Base-by-base conservation (phyloP, 2,888 invertebrate genomes). In the Oxyscelio sp. region DNA sequence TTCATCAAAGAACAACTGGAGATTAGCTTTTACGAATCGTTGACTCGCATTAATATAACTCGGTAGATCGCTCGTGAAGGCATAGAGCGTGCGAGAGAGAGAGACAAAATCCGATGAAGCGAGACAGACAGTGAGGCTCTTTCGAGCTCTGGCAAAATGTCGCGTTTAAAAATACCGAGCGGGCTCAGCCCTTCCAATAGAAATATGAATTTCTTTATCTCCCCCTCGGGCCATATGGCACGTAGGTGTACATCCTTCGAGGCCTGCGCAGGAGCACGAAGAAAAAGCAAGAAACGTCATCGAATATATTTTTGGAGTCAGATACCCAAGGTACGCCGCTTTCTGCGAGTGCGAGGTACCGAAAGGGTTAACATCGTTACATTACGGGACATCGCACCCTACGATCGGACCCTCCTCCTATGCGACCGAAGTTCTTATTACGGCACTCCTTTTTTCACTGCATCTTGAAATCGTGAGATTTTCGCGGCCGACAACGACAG, bases 151-250 rank as follows among this genome's bases (percentile, higher is more conserved):
- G 87, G 87, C 86, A 86, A 86, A 87, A 83, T 83, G 83, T 84
- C 84, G 84, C 58, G 86, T 88, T 88, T 89, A 89, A 90, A 90
- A 90, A 90, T 90, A 90, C 81, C 79, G 66, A 71, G 71, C 81
- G 86, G 85, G 75, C 82, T 80, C 78, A 87, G 90, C 90, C 90
- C 90, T 91, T 90, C 89, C 87, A 90, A 86, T 91, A 89, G 89
- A 91, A 91, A 91, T 92, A 91, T 91, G 91, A 91, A 91, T 91
- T 91, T 92, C 90, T 91, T 90, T 91, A 91, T 91, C 90, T 90
- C 87, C 89, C 85, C 90, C 87, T 79, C 78, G 85, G 87, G 89
- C 90, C 91, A 91, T 89, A 91, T 91, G 92, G 91, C 88, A 89
- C 90, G 89, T 88, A 88, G 85, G 86, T 88, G 83, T 86, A 79